Base-by-base conservation (phyloP, 53 echinoderm and acorn worm species). In the Echinarachnius parma region DNA sequence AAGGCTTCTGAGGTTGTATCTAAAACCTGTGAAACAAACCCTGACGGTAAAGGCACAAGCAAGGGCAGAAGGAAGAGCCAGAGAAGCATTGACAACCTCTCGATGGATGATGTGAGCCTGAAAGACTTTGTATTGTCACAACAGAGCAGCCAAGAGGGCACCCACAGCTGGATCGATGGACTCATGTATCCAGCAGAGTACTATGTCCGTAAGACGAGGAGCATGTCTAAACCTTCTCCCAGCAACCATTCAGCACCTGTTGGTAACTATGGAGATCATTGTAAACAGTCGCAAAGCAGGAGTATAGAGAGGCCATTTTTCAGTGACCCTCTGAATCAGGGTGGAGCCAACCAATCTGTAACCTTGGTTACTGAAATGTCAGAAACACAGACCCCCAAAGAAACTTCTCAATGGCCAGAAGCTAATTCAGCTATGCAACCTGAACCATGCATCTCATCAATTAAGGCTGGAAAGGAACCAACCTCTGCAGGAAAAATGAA, bases 141-240 rank as follows among this genome's bases (percentile, higher is more conserved):
- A 53, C 84, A 89, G 78, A 85, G 46, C 65, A 59, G 57, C 28
- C 65, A 82, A 31, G 66, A 83, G 13, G 84, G 84, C 11, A 81
- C 62, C 29, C 92, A 92, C 29, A 87, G 82, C 16, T 87, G 82
- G 82, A 80, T 92, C n/a, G 92, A 92, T 29, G 92, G 87, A 11
- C 61, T 92, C 59, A 80, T 83, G 72, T 92, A 76, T 78, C 92
- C 92, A 15, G 92, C 66, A 10, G 92, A 92, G 72, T 92, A 92
- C 55, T 92, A 92, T 78, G 87, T 92, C 31, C 77, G 92, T 47
- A 84, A 78, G 22, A 92, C 92, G 7, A 80, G 92, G 47, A 92
- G 92, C 64, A 92, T 92, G 92, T 78, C 64, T 1, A 81, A 24
- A 22, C 21, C 37, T 10, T 81, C 81, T 3, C 62, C 53, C 16